A percentile compares a stretch with the other conserved stretches of the same genome.
These are phyloP conservation scores for Diglossa cyanea DNA, from an alignment of 2,797 vertebrate genomes.

Conservation along the genomic window DNA sequence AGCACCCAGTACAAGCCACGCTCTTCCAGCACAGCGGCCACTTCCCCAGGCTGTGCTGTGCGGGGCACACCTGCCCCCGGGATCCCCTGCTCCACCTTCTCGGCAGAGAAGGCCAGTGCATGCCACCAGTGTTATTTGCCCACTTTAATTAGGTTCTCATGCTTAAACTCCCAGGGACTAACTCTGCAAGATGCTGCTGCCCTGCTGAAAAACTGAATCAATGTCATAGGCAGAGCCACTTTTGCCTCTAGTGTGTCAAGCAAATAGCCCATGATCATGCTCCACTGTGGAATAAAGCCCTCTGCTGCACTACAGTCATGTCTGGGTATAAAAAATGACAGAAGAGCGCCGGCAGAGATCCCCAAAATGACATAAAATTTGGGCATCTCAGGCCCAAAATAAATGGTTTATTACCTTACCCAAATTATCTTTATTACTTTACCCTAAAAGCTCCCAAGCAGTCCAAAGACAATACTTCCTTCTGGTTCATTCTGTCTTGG, in stretches of 20 bases:
- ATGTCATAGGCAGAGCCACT: neutral
- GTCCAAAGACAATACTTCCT: neutral
- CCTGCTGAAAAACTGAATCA: neutral
- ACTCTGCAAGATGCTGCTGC: neutral
- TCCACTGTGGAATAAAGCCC: neutral
- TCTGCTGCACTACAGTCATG: neutral
- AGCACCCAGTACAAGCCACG: accelerated
- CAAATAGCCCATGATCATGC: neutral
- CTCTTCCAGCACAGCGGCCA: neutral
- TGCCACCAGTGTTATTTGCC: neutral
- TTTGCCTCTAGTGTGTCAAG: neutral
- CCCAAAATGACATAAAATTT: neutral
- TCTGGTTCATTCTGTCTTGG: neutral
- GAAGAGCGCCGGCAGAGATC: neutral
- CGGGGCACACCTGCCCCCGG: accelerated
- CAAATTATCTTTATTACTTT: neutral
- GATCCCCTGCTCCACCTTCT: neutral
- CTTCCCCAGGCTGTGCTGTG: accelerated
- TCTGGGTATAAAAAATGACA: neutral
- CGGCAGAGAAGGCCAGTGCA: too few species aligned
- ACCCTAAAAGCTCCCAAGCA: neutral
- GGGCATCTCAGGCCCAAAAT: neutral
- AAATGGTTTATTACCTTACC: neutral
- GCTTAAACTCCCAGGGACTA: neutral
- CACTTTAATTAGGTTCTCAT: accelerated